Percentiles rank a stretch among this genome's conserved stretches.
These are phyloP conservation scores for Pteromalus puparum DNA, from an alignment of 1,140 invertebrate species.

Conservation along the genomic window DNA sequence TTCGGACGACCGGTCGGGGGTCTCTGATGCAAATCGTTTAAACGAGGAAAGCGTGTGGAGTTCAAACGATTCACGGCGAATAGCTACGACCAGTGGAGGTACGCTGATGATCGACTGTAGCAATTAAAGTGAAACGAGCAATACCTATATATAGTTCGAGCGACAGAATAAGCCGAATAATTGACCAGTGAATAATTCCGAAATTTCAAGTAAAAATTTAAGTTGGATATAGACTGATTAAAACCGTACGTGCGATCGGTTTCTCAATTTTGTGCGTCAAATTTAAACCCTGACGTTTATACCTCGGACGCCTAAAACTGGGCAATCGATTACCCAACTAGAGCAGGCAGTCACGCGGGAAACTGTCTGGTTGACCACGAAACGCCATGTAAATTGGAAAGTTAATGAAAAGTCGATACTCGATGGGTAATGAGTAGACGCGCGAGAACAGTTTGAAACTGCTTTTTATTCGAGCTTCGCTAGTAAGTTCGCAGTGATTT, in stretches of 20 bases:
- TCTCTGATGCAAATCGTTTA: not conserved
- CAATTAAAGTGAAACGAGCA: not conserved
- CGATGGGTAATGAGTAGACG: not conserved
- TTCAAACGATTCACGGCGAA: not conserved
- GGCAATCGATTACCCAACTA: not conserved
- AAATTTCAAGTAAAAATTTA: too few species aligned
- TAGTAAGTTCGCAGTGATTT: not conserved
- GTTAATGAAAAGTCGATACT: constrained; percentile 15
- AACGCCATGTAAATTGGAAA: constrained; percentile 12
- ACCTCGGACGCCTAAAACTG: not conserved
- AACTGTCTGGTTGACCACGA: constrained; percentile 14
- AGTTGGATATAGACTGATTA: too few species aligned
- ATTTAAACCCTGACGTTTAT: too few species aligned
- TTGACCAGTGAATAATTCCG: too few species aligned
- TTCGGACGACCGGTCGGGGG: not conserved
- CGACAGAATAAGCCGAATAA: too few species aligned
- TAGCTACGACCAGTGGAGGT: not conserved
- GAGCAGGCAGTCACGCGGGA: not conserved
- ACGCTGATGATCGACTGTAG: not conserved
- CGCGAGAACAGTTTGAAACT: too few species aligned
- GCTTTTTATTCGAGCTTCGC: too few species aligned
- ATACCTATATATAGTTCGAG: not conserved
- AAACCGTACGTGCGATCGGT: too few species aligned
- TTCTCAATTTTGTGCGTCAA: too few species aligned
- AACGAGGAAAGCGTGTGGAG: not conserved